A percentile compares a stretch with the other conserved stretches of the same genome.
These are phyloP conservation scores for Nothobranchius kuhntae DNA, from an alignment of 2,113 vertebrate genomes.

Conservation along the genomic window DNA sequence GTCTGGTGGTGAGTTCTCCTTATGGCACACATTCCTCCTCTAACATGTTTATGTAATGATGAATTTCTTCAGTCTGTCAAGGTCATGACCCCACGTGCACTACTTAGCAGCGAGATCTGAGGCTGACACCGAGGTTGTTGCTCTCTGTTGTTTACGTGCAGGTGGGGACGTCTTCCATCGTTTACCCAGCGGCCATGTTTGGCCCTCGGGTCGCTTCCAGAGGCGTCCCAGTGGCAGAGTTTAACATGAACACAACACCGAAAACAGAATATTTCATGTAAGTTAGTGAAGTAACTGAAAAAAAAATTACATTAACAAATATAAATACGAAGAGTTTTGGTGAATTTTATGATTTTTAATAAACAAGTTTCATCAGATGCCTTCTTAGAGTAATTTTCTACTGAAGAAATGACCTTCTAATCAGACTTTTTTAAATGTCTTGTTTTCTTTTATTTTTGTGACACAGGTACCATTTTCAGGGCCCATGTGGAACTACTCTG, in stretches of 20 bases:
- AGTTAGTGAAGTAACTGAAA: slow-evolving; percentile 13
- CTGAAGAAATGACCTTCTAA: not conserved
- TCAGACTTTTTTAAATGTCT: not conserved
- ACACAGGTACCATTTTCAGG: slow-evolving; percentile 90
- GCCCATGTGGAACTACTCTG: slow-evolving; percentile 88
- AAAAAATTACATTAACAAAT: too few relatives aligned
- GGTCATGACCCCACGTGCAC: not conserved
- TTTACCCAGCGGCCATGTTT: slow-evolving; percentile 96
- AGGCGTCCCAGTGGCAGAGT: slow-evolving; percentile 92
- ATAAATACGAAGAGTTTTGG: too few relatives aligned
- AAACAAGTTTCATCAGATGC: too few relatives aligned
- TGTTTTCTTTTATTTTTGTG: slow-evolving; percentile 5
- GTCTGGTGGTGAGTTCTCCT: slow-evolving; percentile 87
- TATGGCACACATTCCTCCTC: not conserved
- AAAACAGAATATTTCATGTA: slow-evolving; percentile 88
- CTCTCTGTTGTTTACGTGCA: slow-evolving; percentile 50
- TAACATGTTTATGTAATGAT: not conserved
- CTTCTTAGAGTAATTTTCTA: too few relatives aligned
- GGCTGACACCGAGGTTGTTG: slow-evolving; percentile 2
- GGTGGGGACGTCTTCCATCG: slow-evolving; percentile 95
- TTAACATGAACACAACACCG: slow-evolving; percentile 86
- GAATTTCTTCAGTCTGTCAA: slow-evolving; percentile 11
- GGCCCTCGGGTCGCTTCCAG: slow-evolving; percentile 91
- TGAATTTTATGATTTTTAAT: too few relatives aligned
- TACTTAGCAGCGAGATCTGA: not conserved